Evolutionary conservation across 2,113 vertebrate genomes (phyloP), one percentile per base, ranked within the genome.

Genomic region (Ptychochromis oligacanthus): DNA sequence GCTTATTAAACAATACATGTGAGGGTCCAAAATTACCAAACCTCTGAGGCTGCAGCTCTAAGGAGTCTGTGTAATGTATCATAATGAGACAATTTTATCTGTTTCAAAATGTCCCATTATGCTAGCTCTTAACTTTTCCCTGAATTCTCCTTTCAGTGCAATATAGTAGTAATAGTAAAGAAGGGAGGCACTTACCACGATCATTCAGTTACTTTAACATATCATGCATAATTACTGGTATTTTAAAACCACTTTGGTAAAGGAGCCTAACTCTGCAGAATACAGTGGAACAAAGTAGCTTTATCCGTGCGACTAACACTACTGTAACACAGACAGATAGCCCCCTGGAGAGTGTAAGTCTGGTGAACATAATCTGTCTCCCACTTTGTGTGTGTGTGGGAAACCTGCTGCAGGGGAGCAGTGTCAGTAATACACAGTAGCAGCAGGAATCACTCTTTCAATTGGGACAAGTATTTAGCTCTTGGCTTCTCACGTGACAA

Each of bases 351-450:
- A 85, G 84, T 61, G 77, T 38, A 89, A 91, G 85, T 91, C 86
- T 87, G 86, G 80, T 83, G 64, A 92, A 92, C 90, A 92, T 92
- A 83, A 93, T 92, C 81, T 80, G 89, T 93, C 92, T 89, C 82
- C 75, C 55, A 83, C 74, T 86, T 77, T 62, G 40, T 74, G 78
- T 85, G 79, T 89, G 84, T 84, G 65, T 88, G 59, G 83, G 76
- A 70, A 93, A 82, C 79, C 58, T 89, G 79, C 83, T 91, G 80
- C 86, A 79, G 80, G 86, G 87, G 87, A 90, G 81, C 56, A 78
- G 82, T n/a, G 56, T 81, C 75, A 57, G 54, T 84, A 81, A 91
- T 83, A 43, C 88, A 80, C 83, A 77, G 85, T 54, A 84, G 67
- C 86, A 88, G 86, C 84, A 85, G 85, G 89, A 89, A 91, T 92